Base-by-base conservation (phyloP, 2,797 vertebrate genomes). In the Ara ararauna region DNA sequence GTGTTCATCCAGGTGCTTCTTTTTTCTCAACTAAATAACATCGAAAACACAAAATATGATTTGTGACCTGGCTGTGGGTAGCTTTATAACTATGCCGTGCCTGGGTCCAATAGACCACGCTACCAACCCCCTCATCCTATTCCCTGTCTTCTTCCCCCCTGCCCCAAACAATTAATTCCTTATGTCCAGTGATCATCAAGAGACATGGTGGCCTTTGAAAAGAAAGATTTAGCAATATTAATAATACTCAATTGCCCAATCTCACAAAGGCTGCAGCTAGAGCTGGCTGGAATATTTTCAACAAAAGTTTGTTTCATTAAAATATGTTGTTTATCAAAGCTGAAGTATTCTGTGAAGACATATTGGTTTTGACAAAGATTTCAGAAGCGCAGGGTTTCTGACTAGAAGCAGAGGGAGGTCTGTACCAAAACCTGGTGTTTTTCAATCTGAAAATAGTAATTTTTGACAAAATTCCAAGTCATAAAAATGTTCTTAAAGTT, bases 141-240 rank as follows among this genome's bases (percentile, higher is more conserved):
- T 89, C 26, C 14, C 7, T 13, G 22, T 82, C 64, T 87, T 65
- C 13, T 8, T 13, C 17, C 11, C 17, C 14, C 4, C 11, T 16
- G 10, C 4, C 19, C 53, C 17, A 45, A 73, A 17, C 86, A 86
- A 95, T 95, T 73, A 76, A 85, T 91, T 95, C 80, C 88, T 85
- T 60, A 71, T 76, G 71, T 67, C 60, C 60, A 73, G 50, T 34
- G 84, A 67, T 87, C 78, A 90, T 54, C 88, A 73, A 71, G 90
- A 93, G 64, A 36, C 1, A 23, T 0, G 4, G 47, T 74, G 54
- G 85, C 66, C 90, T 94, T 94, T 94, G 90, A 79, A 92, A 96
- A 87, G 68, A 68, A 91, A 90, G 78, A 78, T 94, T 92, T 89
- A 90, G 75, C 89, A 94, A 93, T 80, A 85, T 80, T 92, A 93